Base-by-base conservation (phyloP, 2,888 invertebrate genomes). In the Drosophila seclusa region DNA sequence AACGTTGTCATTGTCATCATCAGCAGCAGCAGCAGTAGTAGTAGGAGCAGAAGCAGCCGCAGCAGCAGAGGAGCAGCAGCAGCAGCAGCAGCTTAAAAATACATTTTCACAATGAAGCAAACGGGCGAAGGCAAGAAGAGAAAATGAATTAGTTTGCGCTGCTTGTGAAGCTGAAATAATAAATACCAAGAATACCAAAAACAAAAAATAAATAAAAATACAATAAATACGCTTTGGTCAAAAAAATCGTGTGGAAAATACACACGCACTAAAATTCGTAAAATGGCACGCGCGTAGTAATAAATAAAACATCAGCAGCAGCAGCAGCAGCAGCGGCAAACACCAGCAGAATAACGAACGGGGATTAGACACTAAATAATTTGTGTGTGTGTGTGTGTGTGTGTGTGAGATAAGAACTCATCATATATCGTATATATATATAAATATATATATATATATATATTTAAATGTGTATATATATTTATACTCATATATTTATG, bases 71-170 rank as follows among this genome's bases (percentile, higher is more conserved):
- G 48, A 66, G 66, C 40, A 84, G 78, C 65, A 78, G 73, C 83
- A 83, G 73, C 42, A 80, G 80, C 82, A 78, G 73, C 83, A 82
- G 89, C 86, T 89, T 89, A 89, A 87, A 87, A 87, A 89, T 87
- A 87, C 89, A 87, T 87, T 87, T 87, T 87, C 87, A 89, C 85
- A 87, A 86, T 86, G 85, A 87, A 86, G 76, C 80, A 86, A 88
- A 74, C 78, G 81, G 82, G 82, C 81, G 85, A 85, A 84, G 84
- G 87, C 87, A 84, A 84, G 85, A 67, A 68, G 71, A 76, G 73
- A 73, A 69, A 73, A 79, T 80, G 67, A 73, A 76, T 78, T 76
- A 76, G 67, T 62, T 79, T 76, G 72, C 62, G 79, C 53, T 77
- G 74, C 6, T 40, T 57, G 63, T 70, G 66, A 61, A 78, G 55